Evolutionary conservation across 1,140 invertebrate species (phyloP), one percentile per base, ranked within the genome.

Genomic region (Aradophagus sp.): DNA sequence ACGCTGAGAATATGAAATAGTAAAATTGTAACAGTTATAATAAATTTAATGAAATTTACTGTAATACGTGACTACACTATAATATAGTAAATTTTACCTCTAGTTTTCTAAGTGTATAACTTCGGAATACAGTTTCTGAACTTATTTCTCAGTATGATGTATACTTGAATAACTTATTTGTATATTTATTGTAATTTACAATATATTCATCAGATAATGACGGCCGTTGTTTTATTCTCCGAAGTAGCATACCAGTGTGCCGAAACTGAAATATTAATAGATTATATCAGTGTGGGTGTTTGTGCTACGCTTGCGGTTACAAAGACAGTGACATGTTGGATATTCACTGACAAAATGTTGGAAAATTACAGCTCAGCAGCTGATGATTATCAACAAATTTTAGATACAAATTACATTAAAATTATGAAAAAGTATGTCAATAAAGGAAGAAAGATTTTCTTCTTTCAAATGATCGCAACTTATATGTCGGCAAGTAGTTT

Each of bases 221-320:
- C 53, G 0, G 14, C 16, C 7, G 13, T 8, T 8, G 35, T 36
- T 36, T 55, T 69, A 20, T 48, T 23, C 11, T 26, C 34, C 6
- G 66, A 69, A 56, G 44, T 56, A 6, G 2, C 15, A 14, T 35
- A 17, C 10, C 10, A 10, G 10, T 69, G 66, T 29, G 66, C 48
- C 6, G 48, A 55, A 16, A 62, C 56, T 16, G 56, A 69, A 23
- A 27, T 62, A 1, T 27, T 69, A 6, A 62, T 62, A 8, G 56
- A 56, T 42, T 61, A 61, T n/a, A 69, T 69, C 13, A 44, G 48
- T 38, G 29, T 69, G n/a, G 50, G 50, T n/a, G 1, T 17, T 20
- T 69, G 65, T 16, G 1, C 32, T 29, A 13, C 10, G 5, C 34
- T 59, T 31, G 45, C 55, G 19, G 45, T 38, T 12, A 27, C 35